Conservation (phyloP, 2,797 vertebrate genomes). For the Bryconaethiops microstoma region DNA sequence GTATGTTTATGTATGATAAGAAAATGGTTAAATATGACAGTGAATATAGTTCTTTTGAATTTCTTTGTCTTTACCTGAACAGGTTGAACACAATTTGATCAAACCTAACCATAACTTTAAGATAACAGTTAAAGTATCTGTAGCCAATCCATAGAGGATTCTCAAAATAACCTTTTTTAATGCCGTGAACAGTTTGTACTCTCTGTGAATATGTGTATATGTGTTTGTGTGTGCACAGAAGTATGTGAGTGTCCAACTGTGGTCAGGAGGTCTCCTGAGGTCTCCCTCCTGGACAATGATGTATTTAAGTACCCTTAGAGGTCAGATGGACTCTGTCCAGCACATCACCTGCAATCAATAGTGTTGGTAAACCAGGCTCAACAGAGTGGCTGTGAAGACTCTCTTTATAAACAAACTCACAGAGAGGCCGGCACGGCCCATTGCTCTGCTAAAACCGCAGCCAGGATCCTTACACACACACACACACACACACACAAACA, state of each 20-base stretch:
- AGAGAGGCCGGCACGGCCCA: conserved; percentile 78
- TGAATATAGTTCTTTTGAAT: not conserved
- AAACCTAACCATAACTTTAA: no score
- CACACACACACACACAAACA: conserved; percentile 11
- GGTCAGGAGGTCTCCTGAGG: conserved; percentile 73
- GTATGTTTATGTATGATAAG: no score
- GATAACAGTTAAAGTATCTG: no score
- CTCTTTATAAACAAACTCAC: conserved; percentile 70
- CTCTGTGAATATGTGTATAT: conserved; percentile 11
- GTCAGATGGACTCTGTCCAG: conserved; percentile 78
- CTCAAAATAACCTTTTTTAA: not conserved
- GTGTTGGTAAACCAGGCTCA: conserved; percentile 77
- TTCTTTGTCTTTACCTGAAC: not conserved
- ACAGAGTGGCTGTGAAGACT: conserved; percentile 70
- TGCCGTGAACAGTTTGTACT: conserved; percentile 28
- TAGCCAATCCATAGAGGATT: no score
- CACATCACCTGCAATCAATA: conserved; percentile 72
- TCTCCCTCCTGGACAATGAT: conserved; percentile 77
- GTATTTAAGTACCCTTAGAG: conserved; percentile 75
- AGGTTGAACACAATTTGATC: no score
- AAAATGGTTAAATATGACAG: not conserved
- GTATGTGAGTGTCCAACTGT: conserved; percentile 60
- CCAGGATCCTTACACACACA: conserved; percentile 63
- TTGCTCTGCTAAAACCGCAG: conserved; percentile 75
- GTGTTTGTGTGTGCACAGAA: conserved; percentile 40